Percentiles rank a stretch among this genome's conserved stretches.
Evolutionary conservation across 2,113 vertebrate species (phyloP).

Genomic region (Panthera uncia): DNA sequence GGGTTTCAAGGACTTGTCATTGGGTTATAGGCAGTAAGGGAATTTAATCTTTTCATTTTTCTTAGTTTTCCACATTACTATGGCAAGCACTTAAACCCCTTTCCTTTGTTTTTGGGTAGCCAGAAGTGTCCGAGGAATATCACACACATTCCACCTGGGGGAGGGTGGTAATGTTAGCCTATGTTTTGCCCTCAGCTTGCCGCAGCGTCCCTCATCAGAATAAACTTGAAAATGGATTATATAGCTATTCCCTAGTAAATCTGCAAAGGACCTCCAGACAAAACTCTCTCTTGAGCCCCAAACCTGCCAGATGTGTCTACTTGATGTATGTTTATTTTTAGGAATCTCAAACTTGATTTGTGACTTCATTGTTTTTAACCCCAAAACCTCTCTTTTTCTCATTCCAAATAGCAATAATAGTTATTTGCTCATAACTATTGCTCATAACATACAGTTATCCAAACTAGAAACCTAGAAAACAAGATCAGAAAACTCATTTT

Average conservation of each 20-base stretch:
- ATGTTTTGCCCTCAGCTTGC: too few species aligned
- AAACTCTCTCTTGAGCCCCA: neutral
- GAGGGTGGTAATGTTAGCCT: too few species aligned
- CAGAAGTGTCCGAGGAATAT: too few species aligned
- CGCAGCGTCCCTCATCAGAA: neutral
- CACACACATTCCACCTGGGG: too few species aligned
- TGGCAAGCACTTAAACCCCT: too few species aligned
- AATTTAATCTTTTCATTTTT: too few species aligned
- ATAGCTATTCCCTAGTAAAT: neutral
- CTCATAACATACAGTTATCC: neutral
- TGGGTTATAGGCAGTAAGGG: too few species aligned
- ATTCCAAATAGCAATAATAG: neutral
- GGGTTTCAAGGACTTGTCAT: too few species aligned
- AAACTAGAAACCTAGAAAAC: neutral
- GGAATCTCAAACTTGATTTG: neutral
- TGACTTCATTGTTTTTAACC: neutral
- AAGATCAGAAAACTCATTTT: neutral
- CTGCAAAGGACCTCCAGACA: neutral
- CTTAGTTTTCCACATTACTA: too few species aligned
- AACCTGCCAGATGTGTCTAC: neutral
- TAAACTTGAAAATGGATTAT: neutral
- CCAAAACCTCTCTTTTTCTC: neutral
- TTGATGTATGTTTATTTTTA: neutral
- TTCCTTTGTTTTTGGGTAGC: too few species aligned
- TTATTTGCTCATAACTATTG: neutral